phyloP scores from a whole-genome alignment of 2,888 invertebrate species.

The Oscheius sp. region DNA sequence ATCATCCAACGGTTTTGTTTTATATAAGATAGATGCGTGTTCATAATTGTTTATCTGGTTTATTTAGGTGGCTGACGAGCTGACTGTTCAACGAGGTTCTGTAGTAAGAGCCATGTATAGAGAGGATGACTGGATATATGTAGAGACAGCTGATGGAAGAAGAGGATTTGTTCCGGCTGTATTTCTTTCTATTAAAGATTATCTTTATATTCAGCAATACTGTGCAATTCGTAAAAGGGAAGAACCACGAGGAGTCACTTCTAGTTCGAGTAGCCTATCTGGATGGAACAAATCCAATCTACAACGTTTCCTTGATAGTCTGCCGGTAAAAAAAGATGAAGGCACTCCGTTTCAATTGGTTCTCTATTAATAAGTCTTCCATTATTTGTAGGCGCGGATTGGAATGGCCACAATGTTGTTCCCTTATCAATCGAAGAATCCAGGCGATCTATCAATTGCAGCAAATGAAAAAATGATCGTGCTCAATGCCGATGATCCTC shows the following conservation, averaged over 20 bases:
- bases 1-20: not conserved
- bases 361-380: not conserved
- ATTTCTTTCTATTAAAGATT: not conserved
- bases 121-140: slow-evolving; percentile 53
- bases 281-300: slow-evolving; percentile 49
- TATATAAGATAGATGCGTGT: not conserved
- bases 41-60: not conserved
- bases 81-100: slow-evolving; percentile 10
- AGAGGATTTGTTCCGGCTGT: slow-evolving; percentile 44
- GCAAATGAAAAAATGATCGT: slow-evolving; percentile 29
- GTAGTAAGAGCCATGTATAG: slow-evolving; percentile 37
- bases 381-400: slow-evolving; percentile 3
- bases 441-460: slow-evolving; percentile 15
- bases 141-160: slow-evolving; percentile 41
- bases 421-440: not conserved
- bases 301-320: slow-evolving; percentile 47
- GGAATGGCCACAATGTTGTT: slow-evolving; percentile 15
- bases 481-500: slow-evolving; percentile 42
- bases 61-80: slow-evolving; percentile 18
- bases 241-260: not conserved
- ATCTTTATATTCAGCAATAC: slow-evolving; percentile 1
- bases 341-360: slow-evolving; percentile 35
- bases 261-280: not conserved
- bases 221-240: slow-evolving; percentile 8
- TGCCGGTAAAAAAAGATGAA: slow-evolving; percentile 47